Conservation (phyloP, 2,113 vertebrate species). For the Hippocampus barbouri region DNA sequence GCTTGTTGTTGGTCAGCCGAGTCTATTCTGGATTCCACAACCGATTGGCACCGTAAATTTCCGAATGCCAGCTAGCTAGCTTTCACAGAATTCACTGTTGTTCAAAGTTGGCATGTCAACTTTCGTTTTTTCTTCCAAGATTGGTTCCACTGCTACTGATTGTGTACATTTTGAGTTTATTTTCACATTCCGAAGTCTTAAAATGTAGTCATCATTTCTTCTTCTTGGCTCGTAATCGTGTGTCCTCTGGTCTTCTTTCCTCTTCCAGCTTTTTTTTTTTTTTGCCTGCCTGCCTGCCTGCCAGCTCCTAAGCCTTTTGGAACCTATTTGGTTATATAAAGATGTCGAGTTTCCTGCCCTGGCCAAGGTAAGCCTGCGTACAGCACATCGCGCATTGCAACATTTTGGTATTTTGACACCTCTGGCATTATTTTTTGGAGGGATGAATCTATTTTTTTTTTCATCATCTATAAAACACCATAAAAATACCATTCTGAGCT, state of each 20-base stretch:
- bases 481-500: constrained; percentile 15
- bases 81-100: too few species aligned
- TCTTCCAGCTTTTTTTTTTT: neutral
- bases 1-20: too few species aligned
- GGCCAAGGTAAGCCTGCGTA: constrained; percentile 1
- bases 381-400: constrained; percentile 9
- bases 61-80: too few species aligned
- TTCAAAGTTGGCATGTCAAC: neutral
- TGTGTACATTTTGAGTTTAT: neutral
- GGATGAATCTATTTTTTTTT: constrained; percentile 10
- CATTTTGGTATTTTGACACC: constrained; percentile 21
- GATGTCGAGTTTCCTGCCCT: neutral
- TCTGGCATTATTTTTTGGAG: neutral
- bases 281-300: neutral
- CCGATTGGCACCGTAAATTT: too few species aligned
- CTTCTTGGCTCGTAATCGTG: neutral
- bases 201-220: neutral
- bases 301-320: neutral
- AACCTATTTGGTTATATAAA: neutral
- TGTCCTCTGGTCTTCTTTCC: neutral
- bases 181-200: neutral
- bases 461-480: constrained; percentile 6
- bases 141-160: neutral
- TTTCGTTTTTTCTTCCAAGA: neutral
- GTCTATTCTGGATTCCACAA: too few species aligned